phyloP scores from a whole-genome alignment of 2,113 vertebrate species.

The Ranitomeya variabilis region DNA sequence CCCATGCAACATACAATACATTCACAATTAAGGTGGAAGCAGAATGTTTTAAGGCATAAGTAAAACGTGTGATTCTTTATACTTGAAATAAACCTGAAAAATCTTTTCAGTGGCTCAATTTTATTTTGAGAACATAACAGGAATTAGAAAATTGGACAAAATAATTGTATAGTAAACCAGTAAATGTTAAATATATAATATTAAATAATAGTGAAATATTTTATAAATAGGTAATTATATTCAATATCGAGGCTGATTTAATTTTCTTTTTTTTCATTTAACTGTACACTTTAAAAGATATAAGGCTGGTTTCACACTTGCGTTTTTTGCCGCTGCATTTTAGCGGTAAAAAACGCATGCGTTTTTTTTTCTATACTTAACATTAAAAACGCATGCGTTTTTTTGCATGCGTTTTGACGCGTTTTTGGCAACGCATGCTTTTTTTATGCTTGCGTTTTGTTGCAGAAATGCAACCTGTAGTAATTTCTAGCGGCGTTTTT shows the following conservation, averaged over 20 bases:
- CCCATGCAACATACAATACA: constrained; percentile 78
- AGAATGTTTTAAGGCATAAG: constrained; percentile 72
- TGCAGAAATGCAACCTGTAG: too few species aligned
- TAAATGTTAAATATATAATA: background rate
- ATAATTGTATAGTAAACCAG: background rate
- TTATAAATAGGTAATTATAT: constrained; percentile 6
- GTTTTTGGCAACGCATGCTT: too few species aligned
- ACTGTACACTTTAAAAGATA: too few species aligned
- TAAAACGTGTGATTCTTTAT: constrained; percentile 69
- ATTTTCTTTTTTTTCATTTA: background rate
- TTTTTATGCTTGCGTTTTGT: too few species aligned
- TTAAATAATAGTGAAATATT: background rate
- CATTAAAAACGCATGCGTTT: too few species aligned
- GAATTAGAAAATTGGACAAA: background rate
- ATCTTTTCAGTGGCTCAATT: background rate
- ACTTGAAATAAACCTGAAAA: constrained; percentile 37
- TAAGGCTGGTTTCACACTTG: too few species aligned
- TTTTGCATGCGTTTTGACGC: too few species aligned
- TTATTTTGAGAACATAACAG: constrained; percentile 8
- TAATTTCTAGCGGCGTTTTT: too few species aligned
- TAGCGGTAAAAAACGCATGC: too few species aligned
- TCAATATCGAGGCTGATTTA: background rate
- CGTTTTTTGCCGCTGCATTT: too few species aligned
- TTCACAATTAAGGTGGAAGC: constrained; percentile 86
- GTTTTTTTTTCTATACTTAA: too few species aligned